Evolutionary conservation across 53 echinoderm and acorn worm genomes (phyloP).

Genomic region (Crossaster papposus): DNA sequence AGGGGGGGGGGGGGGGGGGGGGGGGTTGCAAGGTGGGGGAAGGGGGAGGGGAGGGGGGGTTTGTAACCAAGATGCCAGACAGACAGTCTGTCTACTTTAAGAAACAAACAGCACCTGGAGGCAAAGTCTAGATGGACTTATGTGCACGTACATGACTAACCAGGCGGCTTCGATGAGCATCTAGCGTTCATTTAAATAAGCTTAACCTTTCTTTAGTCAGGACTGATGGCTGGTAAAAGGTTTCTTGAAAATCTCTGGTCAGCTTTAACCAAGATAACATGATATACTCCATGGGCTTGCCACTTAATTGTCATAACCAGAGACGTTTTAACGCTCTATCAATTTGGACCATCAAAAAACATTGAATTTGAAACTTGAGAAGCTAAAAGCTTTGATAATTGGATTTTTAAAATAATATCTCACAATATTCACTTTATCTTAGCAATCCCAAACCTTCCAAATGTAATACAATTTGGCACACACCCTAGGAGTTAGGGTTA

Average conservation of each 20-base stretch:
- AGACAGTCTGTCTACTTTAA: constrained; percentile 45
- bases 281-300: background rate
- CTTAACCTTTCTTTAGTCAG: background rate
- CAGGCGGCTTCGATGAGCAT: background rate
- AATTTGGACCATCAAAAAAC: too few relatives aligned
- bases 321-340: background rate
- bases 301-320: too few relatives aligned
- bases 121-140: constrained; percentile 25
- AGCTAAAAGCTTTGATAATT: too few relatives aligned
- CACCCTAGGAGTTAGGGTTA: too few relatives aligned
- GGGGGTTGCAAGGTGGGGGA: background rate
- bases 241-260: background rate
- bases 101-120: constrained; percentile 13
- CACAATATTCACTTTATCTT: too few relatives aligned
- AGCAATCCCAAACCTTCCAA: too few relatives aligned
- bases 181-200: background rate
- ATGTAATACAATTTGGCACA: too few relatives aligned
- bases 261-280: background rate
- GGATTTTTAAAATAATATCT: too few relatives aligned
- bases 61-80: constrained; percentile 13
- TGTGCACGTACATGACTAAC: background rate
- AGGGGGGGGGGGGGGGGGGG: background rate
- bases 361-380: too few relatives aligned
- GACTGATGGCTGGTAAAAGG: background rate
- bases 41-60: background rate